phyloP scores from a whole-genome alignment of 53 echinoderm and acorn worm genomes.

The Antedon mediterranea region DNA sequence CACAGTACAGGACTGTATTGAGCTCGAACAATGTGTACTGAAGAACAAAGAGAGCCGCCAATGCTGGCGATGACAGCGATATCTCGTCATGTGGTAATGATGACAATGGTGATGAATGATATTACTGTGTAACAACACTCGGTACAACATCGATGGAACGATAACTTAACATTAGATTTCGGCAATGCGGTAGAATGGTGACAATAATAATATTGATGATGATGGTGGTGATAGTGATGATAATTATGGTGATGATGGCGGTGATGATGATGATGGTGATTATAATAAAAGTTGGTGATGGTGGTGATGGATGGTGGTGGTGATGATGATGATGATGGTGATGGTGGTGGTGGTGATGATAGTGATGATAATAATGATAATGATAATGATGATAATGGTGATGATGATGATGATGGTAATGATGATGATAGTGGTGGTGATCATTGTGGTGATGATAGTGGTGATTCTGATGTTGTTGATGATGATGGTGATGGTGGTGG shows the following conservation, averaged over 20 bases:
- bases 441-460: constrained; percentile 7
- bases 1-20: no score
- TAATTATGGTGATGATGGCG: neutral
- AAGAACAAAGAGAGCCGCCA: no score
- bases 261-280: neutral
- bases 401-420: constrained; percentile 3
- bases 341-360: neutral
- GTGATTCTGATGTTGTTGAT: constrained; percentile 3
- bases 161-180: no score
- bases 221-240: neutral
- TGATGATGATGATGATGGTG: neutral
- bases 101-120: no score
- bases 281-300: neutral
- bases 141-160: no score
- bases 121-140: no score
- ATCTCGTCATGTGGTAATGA: no score
- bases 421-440: constrained; percentile 13
- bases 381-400: neutral
- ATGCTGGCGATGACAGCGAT: no score
- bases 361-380: neutral
- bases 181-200: no score
- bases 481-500: constrained; percentile 8
- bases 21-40: no score
- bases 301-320: neutral
- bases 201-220: neutral